Conservation (phyloP, 2,888 invertebrate genomes). For the Tiliacea citrago region DNA sequence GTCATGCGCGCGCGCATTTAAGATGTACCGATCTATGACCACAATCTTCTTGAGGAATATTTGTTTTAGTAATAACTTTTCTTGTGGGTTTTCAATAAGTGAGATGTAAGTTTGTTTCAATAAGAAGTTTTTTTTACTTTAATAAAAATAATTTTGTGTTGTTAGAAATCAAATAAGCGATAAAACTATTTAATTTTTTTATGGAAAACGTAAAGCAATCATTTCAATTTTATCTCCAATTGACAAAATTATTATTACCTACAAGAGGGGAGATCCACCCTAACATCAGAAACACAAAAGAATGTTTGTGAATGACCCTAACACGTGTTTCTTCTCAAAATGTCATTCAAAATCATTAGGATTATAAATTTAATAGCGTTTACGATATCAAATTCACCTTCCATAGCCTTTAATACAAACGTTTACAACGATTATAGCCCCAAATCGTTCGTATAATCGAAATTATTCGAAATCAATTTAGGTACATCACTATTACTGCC, state of each 20-base stretch:
- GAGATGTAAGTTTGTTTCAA: background rate
- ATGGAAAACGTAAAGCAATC: slow-evolving; percentile 1
- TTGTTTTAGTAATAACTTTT: slow-evolving; percentile 33
- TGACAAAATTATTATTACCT: slow-evolving; percentile 33
- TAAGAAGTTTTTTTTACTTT: too few species aligned
- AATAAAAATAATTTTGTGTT: background rate
- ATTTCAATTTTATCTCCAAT: slow-evolving; percentile 22
- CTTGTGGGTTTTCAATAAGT: background rate
- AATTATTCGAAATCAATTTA: slow-evolving; percentile 58
- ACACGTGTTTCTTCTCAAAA: slow-evolving; percentile 57
- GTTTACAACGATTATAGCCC: slow-evolving; percentile 44
- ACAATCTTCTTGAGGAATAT: slow-evolving; percentile 42
- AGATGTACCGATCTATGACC: slow-evolving; percentile 50
- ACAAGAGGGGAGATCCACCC: slow-evolving; percentile 51
- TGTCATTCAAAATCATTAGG: slow-evolving; percentile 47
- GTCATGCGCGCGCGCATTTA: slow-evolving; percentile 75
- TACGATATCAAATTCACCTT: slow-evolving; percentile 52
- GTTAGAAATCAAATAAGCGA: background rate
- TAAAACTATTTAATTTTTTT: background rate
- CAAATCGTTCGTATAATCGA: slow-evolving; percentile 50
- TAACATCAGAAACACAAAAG: slow-evolving; percentile 47
- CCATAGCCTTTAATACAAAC: slow-evolving; percentile 41
- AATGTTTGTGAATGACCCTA: slow-evolving; percentile 41
- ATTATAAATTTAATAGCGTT: slow-evolving; percentile 57
- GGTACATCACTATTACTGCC: slow-evolving; percentile 61